These are phyloP conservation scores for Oceanites oceanicus DNA, from an alignment of 2,113 vertebrate genomes.

Conservation along the genomic window DNA sequence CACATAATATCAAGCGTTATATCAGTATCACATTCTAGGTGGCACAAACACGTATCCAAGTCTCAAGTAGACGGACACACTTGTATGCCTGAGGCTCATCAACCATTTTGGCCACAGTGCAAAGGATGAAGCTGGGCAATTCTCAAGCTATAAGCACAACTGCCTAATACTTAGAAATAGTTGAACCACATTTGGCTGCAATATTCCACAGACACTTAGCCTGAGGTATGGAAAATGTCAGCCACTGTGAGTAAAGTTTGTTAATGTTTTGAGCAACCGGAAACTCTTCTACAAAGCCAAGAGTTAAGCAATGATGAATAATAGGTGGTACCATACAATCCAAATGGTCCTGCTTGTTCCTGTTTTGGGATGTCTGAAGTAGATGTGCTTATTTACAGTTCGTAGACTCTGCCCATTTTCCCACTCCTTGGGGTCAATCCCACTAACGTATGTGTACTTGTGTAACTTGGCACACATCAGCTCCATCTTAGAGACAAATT, in stretches of 20 bases:
- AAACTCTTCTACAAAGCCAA: conserved; percentile 2
- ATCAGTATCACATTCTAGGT: not conserved
- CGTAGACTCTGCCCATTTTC: not conserved
- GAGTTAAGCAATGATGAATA: not conserved
- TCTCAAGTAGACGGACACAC: not conserved
- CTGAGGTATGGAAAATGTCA: conserved; percentile 38
- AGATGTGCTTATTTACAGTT: not conserved
- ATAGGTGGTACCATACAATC: not conserved
- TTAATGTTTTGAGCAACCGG: conserved; percentile 17
- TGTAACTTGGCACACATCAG: not conserved
- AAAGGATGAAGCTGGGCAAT: not conserved
- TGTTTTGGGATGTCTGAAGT: not conserved
- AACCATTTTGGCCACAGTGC: not conserved
- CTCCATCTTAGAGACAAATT: not conserved
- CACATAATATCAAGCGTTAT: not conserved
- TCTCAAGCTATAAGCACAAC: not conserved
- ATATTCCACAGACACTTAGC: conserved; percentile 8
- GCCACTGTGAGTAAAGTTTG: not conserved
- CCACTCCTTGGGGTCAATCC: not conserved
- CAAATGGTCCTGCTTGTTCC: not conserved
- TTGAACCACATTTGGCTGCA: conserved; percentile 2
- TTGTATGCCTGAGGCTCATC: not conserved
- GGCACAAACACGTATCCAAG: not conserved
- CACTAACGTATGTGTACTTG: not conserved
- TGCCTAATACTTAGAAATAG: not conserved